Evolutionary conservation across 2,888 invertebrate species (phyloP).

Genomic region (Erebia aethiops): DNA sequence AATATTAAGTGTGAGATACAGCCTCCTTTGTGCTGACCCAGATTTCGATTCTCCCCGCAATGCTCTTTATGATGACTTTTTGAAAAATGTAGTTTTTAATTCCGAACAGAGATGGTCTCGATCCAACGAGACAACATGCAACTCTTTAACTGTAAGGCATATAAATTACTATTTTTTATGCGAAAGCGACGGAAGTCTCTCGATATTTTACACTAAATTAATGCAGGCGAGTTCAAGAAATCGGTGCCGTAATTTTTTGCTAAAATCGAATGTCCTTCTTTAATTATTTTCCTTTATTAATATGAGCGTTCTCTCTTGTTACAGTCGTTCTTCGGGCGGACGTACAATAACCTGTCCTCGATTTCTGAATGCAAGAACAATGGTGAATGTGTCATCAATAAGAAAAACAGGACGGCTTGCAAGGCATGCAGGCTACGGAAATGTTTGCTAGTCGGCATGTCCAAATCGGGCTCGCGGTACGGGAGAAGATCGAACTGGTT

Average conservation of each 20-base stretch:
- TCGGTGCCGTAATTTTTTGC: slow-evolving; percentile 58
- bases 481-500: slow-evolving; percentile 96
- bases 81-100: slow-evolving; percentile 82
- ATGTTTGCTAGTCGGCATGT: slow-evolving; percentile 95
- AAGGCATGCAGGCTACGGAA: slow-evolving; percentile 94
- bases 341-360: slow-evolving; percentile 94
- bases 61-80: slow-evolving; percentile 81
- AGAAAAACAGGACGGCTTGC: slow-evolving; percentile 96
- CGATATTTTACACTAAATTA: slow-evolving; percentile 77
- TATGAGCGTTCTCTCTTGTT: slow-evolving; percentile 75
- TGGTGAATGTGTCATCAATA: slow-evolving; percentile 94
- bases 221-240: slow-evolving; percentile 64
- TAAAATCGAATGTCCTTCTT: slow-evolving; percentile 58
- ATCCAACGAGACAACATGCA: slow-evolving; percentile 67
- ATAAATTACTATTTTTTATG: slow-evolving; percentile 79
- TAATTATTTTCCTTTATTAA: slow-evolving; percentile 55
- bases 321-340: slow-evolving; percentile 96
- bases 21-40: slow-evolving; percentile 76
- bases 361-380: slow-evolving; percentile 97
- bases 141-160: slow-evolving; percentile 76
- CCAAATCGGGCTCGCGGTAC: slow-evolving; percentile 94
- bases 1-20: slow-evolving; percentile 80
- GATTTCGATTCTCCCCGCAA: slow-evolving; percentile 69
- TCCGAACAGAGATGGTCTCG: slow-evolving; percentile 62
- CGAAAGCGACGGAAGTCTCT: slow-evolving; percentile 68